A percentile compares a stretch with the other conserved stretches of the same genome.
Evolutionary conservation across 2,888 invertebrate genomes (phyloP).

Genomic region (Sarcophaga variegata): DNA sequence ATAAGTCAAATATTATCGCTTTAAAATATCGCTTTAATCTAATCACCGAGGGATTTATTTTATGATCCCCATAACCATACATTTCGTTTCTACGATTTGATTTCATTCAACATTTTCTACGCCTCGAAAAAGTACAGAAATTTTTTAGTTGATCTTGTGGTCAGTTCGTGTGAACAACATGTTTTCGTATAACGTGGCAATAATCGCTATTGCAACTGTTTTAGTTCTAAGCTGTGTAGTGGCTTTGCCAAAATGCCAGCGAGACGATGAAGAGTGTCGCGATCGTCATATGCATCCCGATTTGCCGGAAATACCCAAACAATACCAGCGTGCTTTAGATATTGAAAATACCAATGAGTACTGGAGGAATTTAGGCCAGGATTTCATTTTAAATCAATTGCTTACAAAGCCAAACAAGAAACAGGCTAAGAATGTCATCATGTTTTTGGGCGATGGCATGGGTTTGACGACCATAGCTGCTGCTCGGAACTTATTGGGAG

Average conservation of each 20-base stretch:
- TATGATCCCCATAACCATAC: conserved; percentile 18
- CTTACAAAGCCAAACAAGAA: conserved; percentile 77
- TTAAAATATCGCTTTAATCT: conserved; percentile 47
- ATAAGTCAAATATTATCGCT: background rate
- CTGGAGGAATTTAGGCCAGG: conserved; percentile 76
- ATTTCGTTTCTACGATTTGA: background rate
- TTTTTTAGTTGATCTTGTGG: conserved; percentile 35
- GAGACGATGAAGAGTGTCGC: conserved; percentile 74
- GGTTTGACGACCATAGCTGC: conserved; percentile 91
- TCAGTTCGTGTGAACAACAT: conserved; percentile 47
- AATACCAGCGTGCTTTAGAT: background rate
- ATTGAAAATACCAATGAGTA: conserved; percentile 75
- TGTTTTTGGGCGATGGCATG: conserved; percentile 95
- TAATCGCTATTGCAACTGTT: background rate
- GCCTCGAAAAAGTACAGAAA: background rate
- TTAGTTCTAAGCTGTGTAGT: conserved; percentile 36
- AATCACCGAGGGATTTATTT: conserved; percentile 48
- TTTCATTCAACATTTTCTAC: background rate
- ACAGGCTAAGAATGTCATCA: conserved; percentile 88
- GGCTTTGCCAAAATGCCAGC: conserved; percentile 74
- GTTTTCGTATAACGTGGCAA: conserved; percentile 23
- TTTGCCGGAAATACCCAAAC: conserved; percentile 84
- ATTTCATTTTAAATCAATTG: conserved; percentile 78
- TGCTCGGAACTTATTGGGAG: conserved; percentile 88
- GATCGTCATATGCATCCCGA: conserved; percentile 78